Conservation (phyloP, 2,888 invertebrate species). For the Drosophila helvetica region DNA sequence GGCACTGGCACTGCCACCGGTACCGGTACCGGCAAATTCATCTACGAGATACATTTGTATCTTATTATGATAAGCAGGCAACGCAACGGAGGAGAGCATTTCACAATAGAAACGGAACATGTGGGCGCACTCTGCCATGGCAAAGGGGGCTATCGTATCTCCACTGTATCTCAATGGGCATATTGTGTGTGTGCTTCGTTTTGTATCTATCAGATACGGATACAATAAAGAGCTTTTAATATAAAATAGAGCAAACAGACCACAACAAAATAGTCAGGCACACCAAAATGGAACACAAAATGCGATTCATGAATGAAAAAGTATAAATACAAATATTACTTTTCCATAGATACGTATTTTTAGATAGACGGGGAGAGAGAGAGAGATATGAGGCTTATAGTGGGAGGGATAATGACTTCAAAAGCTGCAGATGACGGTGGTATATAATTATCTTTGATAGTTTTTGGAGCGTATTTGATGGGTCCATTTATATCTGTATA, state of each 20-base stretch:
- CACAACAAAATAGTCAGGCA: slow-evolving; percentile 51
- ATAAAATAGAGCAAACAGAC: slow-evolving; percentile 72
- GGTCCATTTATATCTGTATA: not conserved
- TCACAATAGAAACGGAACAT: slow-evolving; percentile 39
- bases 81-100: slow-evolving; percentile 25
- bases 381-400: no score
- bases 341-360: not conserved
- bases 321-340: slow-evolving; percentile 45
- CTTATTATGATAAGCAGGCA: slow-evolving; percentile 47
- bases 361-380: not conserved
- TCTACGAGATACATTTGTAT: slow-evolving; percentile 45
- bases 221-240: slow-evolving; percentile 51
- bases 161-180: slow-evolving; percentile 4
- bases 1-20: no score
- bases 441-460: not conserved
- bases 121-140: slow-evolving; percentile 37
- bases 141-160: not conserved
- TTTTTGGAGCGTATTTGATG: not conserved
- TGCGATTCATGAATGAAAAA: slow-evolving; percentile 62
- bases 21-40: not conserved
- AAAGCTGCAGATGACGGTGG: not conserved
- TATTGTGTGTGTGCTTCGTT: slow-evolving; percentile 1
- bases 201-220: slow-evolving; percentile 43
- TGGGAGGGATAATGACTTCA: no score
- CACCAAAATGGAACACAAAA: slow-evolving; percentile 11